Evolutionary conservation across 1,140 invertebrate species (phyloP), one percentile per base, ranked within the genome.

Genomic region (Nomia melanderi): DNA sequence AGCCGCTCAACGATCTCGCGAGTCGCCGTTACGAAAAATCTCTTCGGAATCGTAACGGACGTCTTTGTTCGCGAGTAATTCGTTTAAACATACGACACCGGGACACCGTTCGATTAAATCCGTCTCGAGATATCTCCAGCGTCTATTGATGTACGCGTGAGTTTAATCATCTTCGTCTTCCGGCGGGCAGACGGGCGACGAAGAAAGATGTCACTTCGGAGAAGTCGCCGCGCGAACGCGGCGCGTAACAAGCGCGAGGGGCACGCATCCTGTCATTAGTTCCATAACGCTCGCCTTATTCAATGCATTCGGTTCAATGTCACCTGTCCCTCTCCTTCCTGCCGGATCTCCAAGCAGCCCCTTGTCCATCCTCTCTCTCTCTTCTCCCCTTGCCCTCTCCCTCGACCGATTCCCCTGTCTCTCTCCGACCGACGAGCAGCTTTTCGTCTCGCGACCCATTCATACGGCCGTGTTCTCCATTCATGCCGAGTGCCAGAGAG

Each of bases 221-320:
- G 56, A 65, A 75, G 59, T 67, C 79, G 59, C 65, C 79, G 78
- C 63, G 70, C 59, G 62, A 39, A 63, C 56, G 50, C 56, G n/a
- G 62, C 56, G 50, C 27, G 59, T 77, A 83, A 81, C 77, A 25
- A 83, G 74, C 83, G 76, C 78, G 76, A 82, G 82, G 81, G 83
- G 62, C 78, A 64, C 81, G 84, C 86, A 90, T 91, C 90, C 90
- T 90, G 90, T 90, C 88, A 91, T 91, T 91, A 90, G 76, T 79
- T 77, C 76, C 71, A 86, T 88, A 88, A 90, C 72, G 82, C 81
- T 86, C 79, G 82, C 83, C 84, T 89, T 90, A 86, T 91, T 90
- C 77, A 86, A 85, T 89, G 83, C 85, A 90, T 90, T 89, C 87
- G 88, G 89, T 91, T 91, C 91, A 92, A 92, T 92, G 91, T 92